Percentiles rank a stretch among this genome's conserved stretches.
phyloP scores from a whole-genome alignment of 2,797 vertebrate species.

The Champsocephalus gunnari region DNA sequence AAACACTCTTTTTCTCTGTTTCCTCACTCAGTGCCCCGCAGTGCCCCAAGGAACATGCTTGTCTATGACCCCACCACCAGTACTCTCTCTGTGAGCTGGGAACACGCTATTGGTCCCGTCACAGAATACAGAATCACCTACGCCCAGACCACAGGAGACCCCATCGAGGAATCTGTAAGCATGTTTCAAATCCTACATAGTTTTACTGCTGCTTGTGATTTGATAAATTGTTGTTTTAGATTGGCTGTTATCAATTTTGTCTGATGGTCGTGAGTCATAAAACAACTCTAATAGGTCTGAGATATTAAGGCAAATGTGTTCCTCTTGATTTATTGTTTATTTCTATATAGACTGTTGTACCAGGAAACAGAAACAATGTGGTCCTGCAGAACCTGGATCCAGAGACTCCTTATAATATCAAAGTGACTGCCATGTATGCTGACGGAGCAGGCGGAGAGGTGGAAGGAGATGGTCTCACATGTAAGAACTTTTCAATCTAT shows the following conservation, averaged over 20 bases:
- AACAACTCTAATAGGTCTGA: background rate
- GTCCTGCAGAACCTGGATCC: constrained; percentile 92
- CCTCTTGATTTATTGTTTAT: background rate
- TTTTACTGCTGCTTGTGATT: background rate
- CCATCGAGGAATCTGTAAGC: constrained; percentile 96
- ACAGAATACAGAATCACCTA: constrained; percentile 95
- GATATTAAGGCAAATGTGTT: background rate
- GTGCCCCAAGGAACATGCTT: constrained; percentile 92
- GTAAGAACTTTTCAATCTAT: constrained; percentile 74
- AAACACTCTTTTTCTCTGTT: background rate
- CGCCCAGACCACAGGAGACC: constrained; percentile 92
- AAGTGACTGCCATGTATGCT: constrained; percentile 90
- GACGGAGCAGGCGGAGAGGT: constrained; percentile 94
- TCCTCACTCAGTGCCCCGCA: constrained; percentile 87
- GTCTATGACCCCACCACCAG: constrained; percentile 94
- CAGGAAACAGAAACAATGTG: constrained; percentile 93
- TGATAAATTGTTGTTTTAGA: background rate
- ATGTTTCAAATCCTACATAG: background rate
- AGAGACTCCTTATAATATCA: constrained; percentile 96
- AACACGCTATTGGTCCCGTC: constrained; percentile 93
- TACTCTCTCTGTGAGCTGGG: constrained; percentile 95
- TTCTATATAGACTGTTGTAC: constrained; percentile 89
- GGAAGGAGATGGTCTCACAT: constrained; percentile 92
- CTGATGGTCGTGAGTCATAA: background rate
- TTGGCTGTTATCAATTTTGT: background rate